Percentiles rank a stretch among this genome's conserved stretches.
phyloP scores from a whole-genome alignment of 64 coral and sea anemone genomes.

The Anthopleura sola region DNA sequence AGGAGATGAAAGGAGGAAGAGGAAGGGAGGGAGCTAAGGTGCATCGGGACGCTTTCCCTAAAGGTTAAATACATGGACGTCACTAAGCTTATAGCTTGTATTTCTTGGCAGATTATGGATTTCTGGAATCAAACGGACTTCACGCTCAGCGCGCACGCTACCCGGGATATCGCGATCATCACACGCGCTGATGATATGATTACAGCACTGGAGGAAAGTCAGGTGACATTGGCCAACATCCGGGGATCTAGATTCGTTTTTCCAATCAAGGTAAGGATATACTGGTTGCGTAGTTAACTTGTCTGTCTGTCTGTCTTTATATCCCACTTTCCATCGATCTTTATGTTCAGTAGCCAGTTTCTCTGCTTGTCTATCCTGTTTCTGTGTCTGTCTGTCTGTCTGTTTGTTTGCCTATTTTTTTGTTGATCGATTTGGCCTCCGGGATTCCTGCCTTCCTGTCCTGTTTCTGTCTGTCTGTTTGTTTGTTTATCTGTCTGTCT shows the following conservation, averaged over 20 bases:
- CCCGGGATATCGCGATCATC: constrained; percentile 91
- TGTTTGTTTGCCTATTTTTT: too few relatives aligned
- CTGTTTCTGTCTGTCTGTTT: background rate
- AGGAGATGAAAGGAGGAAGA: too few relatives aligned
- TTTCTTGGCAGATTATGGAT: constrained; percentile 72
- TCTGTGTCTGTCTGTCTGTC: too few relatives aligned
- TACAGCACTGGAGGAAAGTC: constrained; percentile 83
- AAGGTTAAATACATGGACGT: too few relatives aligned
- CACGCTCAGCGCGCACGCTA: constrained; percentile 64
- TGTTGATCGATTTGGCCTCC: too few relatives aligned
- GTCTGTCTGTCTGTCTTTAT: background rate
- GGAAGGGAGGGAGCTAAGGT: too few relatives aligned
- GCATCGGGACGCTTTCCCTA: too few relatives aligned
- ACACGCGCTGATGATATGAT: constrained; percentile 91
- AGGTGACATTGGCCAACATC: constrained; percentile 92
- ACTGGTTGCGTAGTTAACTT: too few relatives aligned
- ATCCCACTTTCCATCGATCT: background rate
- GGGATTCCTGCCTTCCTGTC: too few relatives aligned
- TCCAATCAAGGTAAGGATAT: constrained; percentile 78
- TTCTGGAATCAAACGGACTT: constrained; percentile 99
- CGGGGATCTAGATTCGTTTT: constrained; percentile 82
- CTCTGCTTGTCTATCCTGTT: background rate
- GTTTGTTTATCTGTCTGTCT: background rate
- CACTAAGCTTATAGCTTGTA: background rate
- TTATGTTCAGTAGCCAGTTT: background rate